Evolutionary conservation across 2,888 invertebrate species (phyloP), one percentile per base, ranked within the genome.

Genomic region (Patella caerulea): DNA sequence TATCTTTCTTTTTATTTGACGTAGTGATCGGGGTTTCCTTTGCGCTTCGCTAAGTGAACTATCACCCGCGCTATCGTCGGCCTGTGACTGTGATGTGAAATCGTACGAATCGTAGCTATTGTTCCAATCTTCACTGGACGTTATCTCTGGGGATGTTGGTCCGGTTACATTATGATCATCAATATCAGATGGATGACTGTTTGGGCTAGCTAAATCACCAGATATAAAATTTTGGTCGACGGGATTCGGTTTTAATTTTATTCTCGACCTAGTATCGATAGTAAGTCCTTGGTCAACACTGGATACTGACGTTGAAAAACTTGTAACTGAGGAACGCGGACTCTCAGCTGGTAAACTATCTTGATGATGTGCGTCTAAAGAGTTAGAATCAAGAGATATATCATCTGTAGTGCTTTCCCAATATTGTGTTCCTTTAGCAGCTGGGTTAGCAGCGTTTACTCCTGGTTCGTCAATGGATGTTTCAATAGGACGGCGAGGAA

Each of bases 391-490:
- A 45, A 45, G 45, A 74, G 65, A 76, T 24, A 73, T 53, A 52
- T 78, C 79, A 72, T 79, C 81, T 34, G 79, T 73, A 52, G 79
- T 77, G 15, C 79, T 81, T 72, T 81, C 81, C 34, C 65, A 55
- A 29, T 34, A 11, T 29, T n/a, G 34, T 19, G 15, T 52, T 17
- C 54, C 70, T 59, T 53, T 73, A 53, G 73, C 73, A 59, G 70
- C 24, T 19, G 54, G 71, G n/a, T 29, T 45, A 71, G 24, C 45
- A 1, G 9, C 9, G 45, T 24, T 24, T 24, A 56, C 74, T n/a
- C 45, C 69, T 19, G 69, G n/a, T 17, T 78, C 74, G 56, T 78
- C 80, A 52, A 78, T 78, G 7, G 71, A 71, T 5, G 80, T 78
- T 76, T 80, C 79, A 24, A 45, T 45, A 45, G 45, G 45, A 45